Evolutionary conservation across 2,113 vertebrate genomes (phyloP).

Genomic region (Xiphophorus couchianus): DNA sequence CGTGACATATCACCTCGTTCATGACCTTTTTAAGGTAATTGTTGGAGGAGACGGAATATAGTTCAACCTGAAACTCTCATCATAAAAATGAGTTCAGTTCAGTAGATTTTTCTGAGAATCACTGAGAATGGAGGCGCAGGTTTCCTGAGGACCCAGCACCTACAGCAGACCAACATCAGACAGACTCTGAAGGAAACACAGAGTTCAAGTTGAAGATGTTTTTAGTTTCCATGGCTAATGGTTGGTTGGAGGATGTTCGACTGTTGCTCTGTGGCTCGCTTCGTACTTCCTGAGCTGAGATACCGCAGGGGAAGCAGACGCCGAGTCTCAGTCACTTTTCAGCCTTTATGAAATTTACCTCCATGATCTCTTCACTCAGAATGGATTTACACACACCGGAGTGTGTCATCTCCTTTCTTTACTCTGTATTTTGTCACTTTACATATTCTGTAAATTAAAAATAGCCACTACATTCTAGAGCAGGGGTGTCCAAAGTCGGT

Average conservation of each 20-base stretch:
- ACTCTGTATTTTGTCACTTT: not conserved
- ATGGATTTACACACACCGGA: not conserved
- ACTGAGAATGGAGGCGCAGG: not conserved
- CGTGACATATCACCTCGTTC: too few relatives aligned
- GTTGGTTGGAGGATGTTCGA: conserved; percentile 15
- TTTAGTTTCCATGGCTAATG: conserved; percentile 46
- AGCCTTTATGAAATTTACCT: not conserved
- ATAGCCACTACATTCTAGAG: not conserved
- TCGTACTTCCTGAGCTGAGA: conserved; percentile 66
- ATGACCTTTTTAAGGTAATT: too few relatives aligned
- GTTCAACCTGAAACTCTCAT: too few relatives aligned
- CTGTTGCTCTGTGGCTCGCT: conserved; percentile 43
- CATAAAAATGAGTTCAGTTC: too few relatives aligned
- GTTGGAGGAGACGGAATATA: too few relatives aligned
- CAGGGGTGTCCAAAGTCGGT: too few relatives aligned
- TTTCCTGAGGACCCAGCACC: not conserved
- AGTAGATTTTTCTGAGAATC: not conserved
- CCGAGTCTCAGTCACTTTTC: not conserved
- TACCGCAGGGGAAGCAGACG: conserved; percentile 40
- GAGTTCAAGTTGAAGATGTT: conserved; percentile 37
- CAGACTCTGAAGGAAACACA: conserved; percentile 22
- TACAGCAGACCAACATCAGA: conserved; percentile 13
- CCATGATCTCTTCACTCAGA: not conserved
- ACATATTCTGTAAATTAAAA: not conserved
- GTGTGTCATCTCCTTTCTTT: not conserved